Evolutionary conservation across 1,140 invertebrate genomes (phyloP).

Genomic region (Amphibalanus amphitrite): DNA sequence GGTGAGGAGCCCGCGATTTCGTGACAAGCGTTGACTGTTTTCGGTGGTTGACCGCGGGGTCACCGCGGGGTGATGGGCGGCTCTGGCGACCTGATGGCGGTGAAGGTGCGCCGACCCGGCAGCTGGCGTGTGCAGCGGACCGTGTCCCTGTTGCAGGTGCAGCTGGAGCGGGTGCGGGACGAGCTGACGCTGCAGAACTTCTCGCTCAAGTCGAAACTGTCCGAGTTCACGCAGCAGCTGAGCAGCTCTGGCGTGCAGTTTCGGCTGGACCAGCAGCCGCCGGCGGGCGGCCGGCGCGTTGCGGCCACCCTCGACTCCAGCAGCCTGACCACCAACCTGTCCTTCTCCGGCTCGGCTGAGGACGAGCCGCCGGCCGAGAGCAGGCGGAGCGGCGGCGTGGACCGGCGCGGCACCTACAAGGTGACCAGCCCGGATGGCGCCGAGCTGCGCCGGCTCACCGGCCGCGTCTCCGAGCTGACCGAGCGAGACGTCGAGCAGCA

Average conservation of each 20-base stretch:
- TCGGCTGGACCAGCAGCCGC: not conserved
- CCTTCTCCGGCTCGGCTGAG: not conserved
- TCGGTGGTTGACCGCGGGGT: not conserved
- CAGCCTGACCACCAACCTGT: not conserved
- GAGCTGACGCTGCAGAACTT: constrained; percentile 24
- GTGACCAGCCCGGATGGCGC: constrained; percentile 12
- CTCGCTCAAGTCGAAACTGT: constrained; percentile 23
- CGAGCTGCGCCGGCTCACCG: constrained; percentile 14
- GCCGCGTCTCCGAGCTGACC: not conserved
- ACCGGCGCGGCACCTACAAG: constrained; percentile 11
- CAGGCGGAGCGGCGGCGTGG: not conserved
- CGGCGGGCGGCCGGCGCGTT: too few relatives aligned
- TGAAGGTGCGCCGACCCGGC: not conserved
- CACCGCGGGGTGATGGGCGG: too few relatives aligned
- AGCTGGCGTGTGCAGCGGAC: not conserved
- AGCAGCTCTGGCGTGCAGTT: not conserved
- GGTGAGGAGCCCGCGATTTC: not conserved
- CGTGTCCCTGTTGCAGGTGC: constrained; percentile 17
- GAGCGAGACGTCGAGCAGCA: constrained; percentile 19
- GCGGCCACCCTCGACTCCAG: not conserved
- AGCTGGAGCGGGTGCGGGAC: constrained; percentile 25
- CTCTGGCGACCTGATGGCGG: not conserved
- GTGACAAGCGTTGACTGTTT: not conserved
- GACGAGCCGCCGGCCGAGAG: not conserved
- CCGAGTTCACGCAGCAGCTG: constrained; percentile 15